Evolutionary conservation across 2,888 invertebrate species (phyloP).

Genomic region (Heteromurus nitidus): DNA sequence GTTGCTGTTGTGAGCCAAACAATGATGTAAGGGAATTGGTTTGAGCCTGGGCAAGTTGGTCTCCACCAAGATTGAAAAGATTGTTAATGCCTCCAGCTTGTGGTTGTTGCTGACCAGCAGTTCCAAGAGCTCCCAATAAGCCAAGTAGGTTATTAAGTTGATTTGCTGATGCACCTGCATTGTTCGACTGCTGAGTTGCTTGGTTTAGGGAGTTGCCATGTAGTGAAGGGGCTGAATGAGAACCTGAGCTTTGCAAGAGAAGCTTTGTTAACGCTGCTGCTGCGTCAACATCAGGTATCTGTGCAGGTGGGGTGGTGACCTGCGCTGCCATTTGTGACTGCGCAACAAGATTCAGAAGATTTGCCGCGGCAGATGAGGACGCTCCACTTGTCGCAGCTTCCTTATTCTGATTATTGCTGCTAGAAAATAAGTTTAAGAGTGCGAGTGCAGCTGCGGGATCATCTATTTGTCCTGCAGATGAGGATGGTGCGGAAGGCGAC

Average conservation of each 20-base stretch:
- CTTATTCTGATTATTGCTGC: slow-evolving; percentile 21
- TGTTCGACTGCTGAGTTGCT: neutral
- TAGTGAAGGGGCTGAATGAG: slow-evolving; percentile 12
- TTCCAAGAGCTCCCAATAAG: slow-evolving; percentile 68
- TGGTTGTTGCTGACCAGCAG: slow-evolving; percentile 40
- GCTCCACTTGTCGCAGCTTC: neutral
- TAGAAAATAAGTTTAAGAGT: slow-evolving; percentile 58
- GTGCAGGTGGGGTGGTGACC: slow-evolving; percentile 21
- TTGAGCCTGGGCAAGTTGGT: slow-evolving; percentile 56
- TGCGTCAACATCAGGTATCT: slow-evolving; percentile 20
- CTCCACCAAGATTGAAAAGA: slow-evolving; percentile 50
- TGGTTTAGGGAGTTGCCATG: slow-evolving; percentile 50
- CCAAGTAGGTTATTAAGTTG: slow-evolving; percentile 67
- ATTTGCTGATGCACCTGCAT: slow-evolving; percentile 63
- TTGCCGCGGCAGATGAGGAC: slow-evolving; percentile 55
- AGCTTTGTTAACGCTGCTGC: slow-evolving; percentile 57
- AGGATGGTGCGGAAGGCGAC: neutral
- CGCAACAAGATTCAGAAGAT: slow-evolving; percentile 57
- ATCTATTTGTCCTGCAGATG: slow-evolving; percentile 2
- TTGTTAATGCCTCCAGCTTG: slow-evolving; percentile 37
- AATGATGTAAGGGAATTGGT: slow-evolving; percentile 61
- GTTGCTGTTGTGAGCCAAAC: slow-evolving; percentile 51
- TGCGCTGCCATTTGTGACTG: slow-evolving; percentile 35
- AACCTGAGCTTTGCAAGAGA: slow-evolving; percentile 48
- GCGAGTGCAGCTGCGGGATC: slow-evolving; percentile 56